Evolutionary conservation across 2,797 vertebrate species (phyloP), one percentile per base, ranked within the genome.

Genomic region (Cichlasoma orientale): DNA sequence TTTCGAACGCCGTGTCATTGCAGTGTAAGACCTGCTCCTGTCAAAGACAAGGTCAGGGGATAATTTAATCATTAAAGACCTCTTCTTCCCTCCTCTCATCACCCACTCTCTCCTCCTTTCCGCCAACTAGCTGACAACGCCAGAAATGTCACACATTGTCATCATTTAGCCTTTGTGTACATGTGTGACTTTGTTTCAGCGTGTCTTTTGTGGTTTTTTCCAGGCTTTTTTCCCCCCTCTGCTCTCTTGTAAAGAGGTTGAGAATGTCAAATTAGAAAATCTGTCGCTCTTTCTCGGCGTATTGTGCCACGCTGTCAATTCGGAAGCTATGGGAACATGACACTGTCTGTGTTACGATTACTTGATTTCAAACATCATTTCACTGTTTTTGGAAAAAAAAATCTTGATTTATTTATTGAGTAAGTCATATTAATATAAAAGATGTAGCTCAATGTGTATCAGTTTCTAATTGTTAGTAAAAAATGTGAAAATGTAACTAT

Each of bases 21-120:
- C 91, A 78, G 78, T 87, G 86, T 33, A 71, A 83, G 90, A 90
- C 91, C 91, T 92, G 92, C 86, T 90, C 89, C 92, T 93, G 93
- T 94, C 94, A 94, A 85, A 94, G 88, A 90, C 94, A 94, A 95
- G 95, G 94, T 95, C 94, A 94, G 90, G 92, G 92, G 95, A 95
- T 95, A 95, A 95, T 95, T 95, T 95, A 94, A 95, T 95, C 94
- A 95, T 95, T 95, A 95, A 93, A 93, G 92, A 93, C 91, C 89
- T 92, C 84, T 86, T 88, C 90, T 78, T 87, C 79, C 89, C 75
- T 83, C 76, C 71, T 56, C 81, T 78, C 81, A 23, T 77, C 82
- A 78, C 72, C 58, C 79, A 21, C 70, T 86, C 74, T 82, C 63
- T 74, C 86, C 72, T 86, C 79, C 31, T 84, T 75, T 74, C 84